Base-by-base conservation (phyloP, 2,797 vertebrate genomes). In the Trachops cirrhosus region DNA sequence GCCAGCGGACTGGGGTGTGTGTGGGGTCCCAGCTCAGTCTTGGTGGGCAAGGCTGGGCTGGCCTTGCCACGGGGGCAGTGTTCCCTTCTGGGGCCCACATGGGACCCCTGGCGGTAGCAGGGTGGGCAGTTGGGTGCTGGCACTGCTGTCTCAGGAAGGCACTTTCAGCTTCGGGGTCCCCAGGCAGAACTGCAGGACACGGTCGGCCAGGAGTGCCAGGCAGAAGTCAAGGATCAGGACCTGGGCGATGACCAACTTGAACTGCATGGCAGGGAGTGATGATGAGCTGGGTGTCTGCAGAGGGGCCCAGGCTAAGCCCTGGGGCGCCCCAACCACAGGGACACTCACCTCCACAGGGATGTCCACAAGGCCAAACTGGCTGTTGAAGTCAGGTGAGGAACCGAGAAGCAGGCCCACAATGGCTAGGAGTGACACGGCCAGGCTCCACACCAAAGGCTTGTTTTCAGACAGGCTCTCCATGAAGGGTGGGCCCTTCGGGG, bases 381-480 rank as follows among this genome's bases (percentile, higher is more conserved):
- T 99, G 6, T 99, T 99, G 98, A 99, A 99, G 95, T 99, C 99
- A 0, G 99, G 99, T 0, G 99, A 99, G 14, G 99, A 99, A 34
- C 99, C 99, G 0, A 98, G 98, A 44, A 99, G 99, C 22, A 99
- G 99, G 39, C 98, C 99, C 14, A 99, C 98, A 50, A 99, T 99
- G 22, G 99, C 99, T 24, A 99, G 97, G 3, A 99, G 99, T 0
- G 99, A 99, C 19, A 99, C 94, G n/a, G 98, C 97, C 52, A 99
- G 99, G 96, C 99, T 99, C 99, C 99, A 99, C 11, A 99, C 98
- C 75, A 99, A 96, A 0, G 99, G 99, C 82, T 99, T 99, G 97
- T 99, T 99, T 97, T 99, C 99, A 0, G 97, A 98, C 6, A 99
- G 99, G 41, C 99, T 99, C 98, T 99, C 99, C 99, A 99, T 99